Evolutionary conservation across 2,888 invertebrate genomes (phyloP), one percentile per base, ranked within the genome.

Genomic region (Congeria kusceri): DNA sequence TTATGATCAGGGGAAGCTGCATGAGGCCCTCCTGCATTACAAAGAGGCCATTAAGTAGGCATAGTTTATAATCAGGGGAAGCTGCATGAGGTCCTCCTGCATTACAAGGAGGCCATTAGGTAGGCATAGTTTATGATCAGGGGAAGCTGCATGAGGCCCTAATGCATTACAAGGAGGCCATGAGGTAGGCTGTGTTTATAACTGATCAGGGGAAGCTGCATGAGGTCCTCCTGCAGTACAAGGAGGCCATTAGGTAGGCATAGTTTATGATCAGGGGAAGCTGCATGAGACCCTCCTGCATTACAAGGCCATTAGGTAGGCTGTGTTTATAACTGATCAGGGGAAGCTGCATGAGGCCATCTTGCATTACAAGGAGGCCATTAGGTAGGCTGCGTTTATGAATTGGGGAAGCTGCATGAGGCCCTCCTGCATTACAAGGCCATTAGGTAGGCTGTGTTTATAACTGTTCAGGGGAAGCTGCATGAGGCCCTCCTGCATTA

Each of bases 341-440:
- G n/a, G n/a, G n/a, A n/a, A n/a, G n/a, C n/a, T n/a, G n/a, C n/a
- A n/a, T n/a, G n/a, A n/a, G n/a, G n/a, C 99, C n/a, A n/a, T n/a
- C 68, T 96, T 96, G 96, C 99, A 99, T 94, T 99, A 99, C 94
- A 98, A 97, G 94, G 98, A 99, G 93, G 99, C 99, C 56, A 99
- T 99, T 67, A 93, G 95, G 89, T 91, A 32, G 9, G 4, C 9
- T 4, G 4, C 32, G 27, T 11, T 3, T 53, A 18, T 23, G 4
- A 32, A 4, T n/a, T n/a, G 98, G 98, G 93, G 99, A 99, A 93
- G 99, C 99, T n/a, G n/a, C 0, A 98, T 98, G 0, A 95, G 96
- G 62, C 95, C 99, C 11, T 99, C 99, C 94, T 32, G 32, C 32
- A 32, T 32, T 32, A 32, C 32, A 32, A 32, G 32, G 32, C 32